These are phyloP conservation scores for Thalassophryne amazonica DNA, from an alignment of 2,797 vertebrate species.

Conservation along the genomic window DNA sequence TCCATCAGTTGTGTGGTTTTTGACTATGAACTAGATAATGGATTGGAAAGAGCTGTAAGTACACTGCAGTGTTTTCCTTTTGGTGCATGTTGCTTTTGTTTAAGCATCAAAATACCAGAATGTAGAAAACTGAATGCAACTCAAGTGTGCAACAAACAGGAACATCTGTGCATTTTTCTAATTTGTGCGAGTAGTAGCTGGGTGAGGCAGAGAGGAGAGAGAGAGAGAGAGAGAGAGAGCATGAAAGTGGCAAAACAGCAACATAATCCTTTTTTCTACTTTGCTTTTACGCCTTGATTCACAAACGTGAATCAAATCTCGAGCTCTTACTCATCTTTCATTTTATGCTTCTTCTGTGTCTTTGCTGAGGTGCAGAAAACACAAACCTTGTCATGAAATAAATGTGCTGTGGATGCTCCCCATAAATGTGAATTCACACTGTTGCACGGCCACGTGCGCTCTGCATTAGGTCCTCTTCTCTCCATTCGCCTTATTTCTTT, in stretches of 20 bases:
- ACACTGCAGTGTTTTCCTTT: slow-evolving; percentile 37
- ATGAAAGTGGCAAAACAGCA: too few relatives aligned
- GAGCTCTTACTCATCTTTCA: slow-evolving; percentile 20
- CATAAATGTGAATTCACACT: slow-evolving; percentile 34
- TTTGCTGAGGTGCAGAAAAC: slow-evolving; percentile 15
- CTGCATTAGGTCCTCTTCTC: slow-evolving; percentile 40
- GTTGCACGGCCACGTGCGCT: slow-evolving; percentile 47
- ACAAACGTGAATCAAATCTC: slow-evolving; percentile 50
- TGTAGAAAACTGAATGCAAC: too few relatives aligned
- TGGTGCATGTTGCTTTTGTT: slow-evolving; percentile 40
- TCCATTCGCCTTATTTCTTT: slow-evolving; percentile 52
- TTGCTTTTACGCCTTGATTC: slow-evolving; percentile 8
- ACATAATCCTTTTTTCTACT: slow-evolving; percentile 42
- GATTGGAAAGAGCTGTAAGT: slow-evolving; percentile 88
- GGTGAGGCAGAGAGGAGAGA: slow-evolving; percentile 9
- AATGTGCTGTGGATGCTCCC: slow-evolving; percentile 37
- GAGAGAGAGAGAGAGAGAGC: slow-evolving; percentile 31
- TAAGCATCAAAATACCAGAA: too few relatives aligned
- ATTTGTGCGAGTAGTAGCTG: too few relatives aligned
- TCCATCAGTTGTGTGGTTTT: slow-evolving; percentile 63
- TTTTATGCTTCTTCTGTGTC: slow-evolving; percentile 35
- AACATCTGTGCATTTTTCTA: too few relatives aligned
- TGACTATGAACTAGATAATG: slow-evolving; percentile 81
- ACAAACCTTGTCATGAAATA: slow-evolving; percentile 56
- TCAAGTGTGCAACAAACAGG: background rate